Evolutionary conservation across 2,797 vertebrate species (phyloP), one percentile per base, ranked within the genome.

Genomic region (Euthynnus affinis): DNA sequence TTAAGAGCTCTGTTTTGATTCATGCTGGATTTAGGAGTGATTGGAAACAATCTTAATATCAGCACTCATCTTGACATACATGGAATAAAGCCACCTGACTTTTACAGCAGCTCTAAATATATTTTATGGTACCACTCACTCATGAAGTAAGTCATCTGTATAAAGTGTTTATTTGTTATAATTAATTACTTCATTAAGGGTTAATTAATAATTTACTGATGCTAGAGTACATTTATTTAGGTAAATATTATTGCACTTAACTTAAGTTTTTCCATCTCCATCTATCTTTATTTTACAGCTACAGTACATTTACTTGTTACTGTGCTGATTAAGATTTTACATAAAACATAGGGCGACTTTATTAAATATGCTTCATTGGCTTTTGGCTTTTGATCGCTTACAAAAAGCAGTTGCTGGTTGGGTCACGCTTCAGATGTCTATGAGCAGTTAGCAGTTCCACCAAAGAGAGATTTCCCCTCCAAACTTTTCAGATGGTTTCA

Each of bases 1-100:
- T 80, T 71, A 56, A 87, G 70, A n/a, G 22, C 29, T 18, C 58
- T 74, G 2, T 63, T 83, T 51, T 51, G 40, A 67, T 67, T 76
- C 17, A 37, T 4, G 40, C 4, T 18, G 34, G 49, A 59, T 37
- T n/a, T 51, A 37, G 42, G 17, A 59, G 27, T 51, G 27, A 55
- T 9, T 53, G 58, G 40, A 53, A 44, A 67, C 69, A 34, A 64
- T 73, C 46, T 59, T 49, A 56, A 2, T 2, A 72, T 71, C n/a
- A 58, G 12, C 14, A 20, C 46, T 52, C 37, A 25, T 12, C 25
- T n/a, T 27, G 23, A 44, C 32, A 32, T 48, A 4, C 2, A 2
- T 52, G 3, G 12, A 32, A 5, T 76, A 3, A 9, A 4, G 23
- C 3, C 3, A 17, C 20, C 8, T 7, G 6, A 32, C 29, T 32